These are phyloP conservation scores for Polydrusus cervinus DNA, from an alignment of 2,888 invertebrate genomes.

Conservation along the genomic window DNA sequence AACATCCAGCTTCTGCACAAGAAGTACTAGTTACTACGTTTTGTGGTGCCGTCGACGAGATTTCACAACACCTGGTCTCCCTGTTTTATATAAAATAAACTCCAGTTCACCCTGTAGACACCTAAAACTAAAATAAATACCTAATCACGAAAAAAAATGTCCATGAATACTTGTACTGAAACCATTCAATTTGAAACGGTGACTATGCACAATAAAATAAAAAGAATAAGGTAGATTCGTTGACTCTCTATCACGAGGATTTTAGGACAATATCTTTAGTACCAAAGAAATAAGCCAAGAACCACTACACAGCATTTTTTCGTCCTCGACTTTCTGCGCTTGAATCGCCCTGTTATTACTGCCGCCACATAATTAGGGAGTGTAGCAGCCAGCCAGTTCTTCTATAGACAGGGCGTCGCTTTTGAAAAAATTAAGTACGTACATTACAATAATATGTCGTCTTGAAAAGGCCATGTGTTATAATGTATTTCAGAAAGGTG, in stretches of 20 bases:
- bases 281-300: conserved; percentile 3
- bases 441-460: too few relatives aligned
- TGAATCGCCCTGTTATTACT: conserved; percentile 43
- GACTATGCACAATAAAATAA: conserved; percentile 36
- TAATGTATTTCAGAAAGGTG: too few relatives aligned
- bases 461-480: too few relatives aligned
- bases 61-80: too few relatives aligned
- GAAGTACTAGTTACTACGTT: too few relatives aligned
- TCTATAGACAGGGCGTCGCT: conserved; percentile 20
- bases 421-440: too few relatives aligned
- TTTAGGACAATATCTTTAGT: conserved; percentile 30
- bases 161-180: neutral
- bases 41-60: too few relatives aligned
- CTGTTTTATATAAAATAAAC: too few relatives aligned
- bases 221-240: conserved; percentile 29
- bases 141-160: too few relatives aligned
- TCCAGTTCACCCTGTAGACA: too few relatives aligned
- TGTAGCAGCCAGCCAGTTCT: conserved; percentile 13
- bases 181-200: conserved; percentile 28
- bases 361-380: conserved; percentile 39
- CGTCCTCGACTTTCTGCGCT: neutral
- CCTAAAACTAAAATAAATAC: too few relatives aligned
- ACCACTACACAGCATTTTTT: neutral
- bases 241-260: conserved; percentile 35
- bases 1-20: too few relatives aligned